Base-by-base conservation (phyloP, 2,888 invertebrate genomes). In the Cerastoderma edule region DNA sequence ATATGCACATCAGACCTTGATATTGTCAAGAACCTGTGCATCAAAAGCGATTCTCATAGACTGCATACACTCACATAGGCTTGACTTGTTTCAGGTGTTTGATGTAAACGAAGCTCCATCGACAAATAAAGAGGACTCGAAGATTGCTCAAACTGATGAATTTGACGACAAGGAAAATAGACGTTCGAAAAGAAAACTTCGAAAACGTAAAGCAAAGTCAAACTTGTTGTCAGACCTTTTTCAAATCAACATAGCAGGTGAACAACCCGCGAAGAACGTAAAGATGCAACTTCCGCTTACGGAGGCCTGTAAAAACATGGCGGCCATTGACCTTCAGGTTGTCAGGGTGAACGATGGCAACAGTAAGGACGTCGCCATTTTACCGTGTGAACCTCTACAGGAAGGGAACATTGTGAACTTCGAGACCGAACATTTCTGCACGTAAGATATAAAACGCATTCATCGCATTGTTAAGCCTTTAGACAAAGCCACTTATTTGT, bases 351-450 rank as follows among this genome's bases (percentile, higher is more conserved):
- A 68, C 27, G 56, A 57, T 22, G 56, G 33, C 44, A 24, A 27
- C 10, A 32, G 28, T 5, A 28, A 28, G 10, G 46, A 39, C 16
- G 30, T 65, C n/a, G 19, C 50, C 19, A 27, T 19, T 1, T n/a
- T 64, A 35, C 39, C 32, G 24, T 22, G n/a, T 27, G 48, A 56
- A 10, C 4, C 44, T 8, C 54, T 27, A 19, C 24, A 39, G 22
- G 56, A 56, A 35, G 46, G 33, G 2, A 28, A 33, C 6, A 68
- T 56, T 44, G 30, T 68, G 19, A 46, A 56, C 10, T 68, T 68
- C 24, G 67, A 68, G 44, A 28, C 67, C 24, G 27, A 32, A 5
- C 67, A 68, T 35, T 68, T 68, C 32, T n/a, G 56, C 56, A 39
- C 54, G 67, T 56, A 44, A 56, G 56, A 53, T 35, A 10, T 5